A percentile compares a stretch with the other conserved stretches of the same genome.
Evolutionary conservation across 2,888 invertebrate species (phyloP).

Genomic region (Ochropacha duplaris): DNA sequence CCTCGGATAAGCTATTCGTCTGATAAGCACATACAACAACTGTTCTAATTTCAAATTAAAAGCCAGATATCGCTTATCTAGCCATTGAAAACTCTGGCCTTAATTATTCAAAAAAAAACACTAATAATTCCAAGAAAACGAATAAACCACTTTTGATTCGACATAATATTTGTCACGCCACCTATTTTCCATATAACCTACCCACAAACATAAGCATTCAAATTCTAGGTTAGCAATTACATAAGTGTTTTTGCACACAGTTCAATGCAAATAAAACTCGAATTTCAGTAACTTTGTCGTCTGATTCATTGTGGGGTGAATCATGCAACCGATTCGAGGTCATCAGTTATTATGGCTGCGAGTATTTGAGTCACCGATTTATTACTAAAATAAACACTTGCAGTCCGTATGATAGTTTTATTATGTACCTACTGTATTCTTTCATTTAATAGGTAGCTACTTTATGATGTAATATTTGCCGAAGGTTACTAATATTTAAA

Average conservation of each 20-base stretch:
- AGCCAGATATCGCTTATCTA: too few species aligned
- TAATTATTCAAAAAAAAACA: too few species aligned
- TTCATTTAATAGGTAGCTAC: neutral
- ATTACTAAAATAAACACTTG: slow-evolving; percentile 44
- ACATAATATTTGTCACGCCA: neutral
- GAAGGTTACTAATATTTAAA: neutral
- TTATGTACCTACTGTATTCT: slow-evolving; percentile 15
- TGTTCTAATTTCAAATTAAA: too few species aligned
- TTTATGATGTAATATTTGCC: neutral
- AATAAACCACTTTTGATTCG: neutral
- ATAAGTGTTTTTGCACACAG: slow-evolving; percentile 5
- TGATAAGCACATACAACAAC: too few species aligned
- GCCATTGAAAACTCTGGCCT: too few species aligned
- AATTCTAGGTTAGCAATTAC: slow-evolving; percentile 5
- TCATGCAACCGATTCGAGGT: slow-evolving; percentile 50
- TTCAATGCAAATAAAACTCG: slow-evolving; percentile 18
- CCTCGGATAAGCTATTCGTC: too few species aligned
- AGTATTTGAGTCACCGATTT: slow-evolving; percentile 50
- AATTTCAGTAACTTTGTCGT: slow-evolving; percentile 30
- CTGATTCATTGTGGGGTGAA: slow-evolving; percentile 50
- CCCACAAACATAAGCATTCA: slow-evolving; percentile 6
- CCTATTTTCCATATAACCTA: neutral
- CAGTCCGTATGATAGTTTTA: slow-evolving; percentile 15
- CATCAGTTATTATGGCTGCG: slow-evolving; percentile 31
- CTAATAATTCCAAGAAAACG: neutral